A percentile compares a stretch with the other conserved stretches of the same genome.
Conservation (phyloP, 2,888 invertebrate species). For the Drosophila paucipuncta region DNA sequence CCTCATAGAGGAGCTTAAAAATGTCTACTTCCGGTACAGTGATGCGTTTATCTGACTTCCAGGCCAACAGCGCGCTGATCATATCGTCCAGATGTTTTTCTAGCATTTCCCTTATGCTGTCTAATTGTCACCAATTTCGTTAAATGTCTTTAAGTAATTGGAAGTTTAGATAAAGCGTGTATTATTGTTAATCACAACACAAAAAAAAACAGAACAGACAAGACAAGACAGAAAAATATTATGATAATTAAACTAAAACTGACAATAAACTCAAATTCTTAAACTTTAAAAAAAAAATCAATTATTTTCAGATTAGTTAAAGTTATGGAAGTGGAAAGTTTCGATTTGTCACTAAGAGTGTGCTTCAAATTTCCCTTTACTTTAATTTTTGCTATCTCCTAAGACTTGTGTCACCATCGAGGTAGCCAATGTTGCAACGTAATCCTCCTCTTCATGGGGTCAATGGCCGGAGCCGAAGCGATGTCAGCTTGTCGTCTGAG, state of each 20-base stretch:
- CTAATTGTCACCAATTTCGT: neutral
- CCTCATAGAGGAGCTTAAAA: slow-evolving; percentile 97
- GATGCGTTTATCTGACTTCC: slow-evolving; percentile 23
- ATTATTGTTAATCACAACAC: neutral
- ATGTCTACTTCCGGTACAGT: slow-evolving; percentile 86
- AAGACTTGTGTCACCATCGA: slow-evolving; percentile 38
- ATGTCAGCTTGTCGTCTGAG: slow-evolving; percentile 38
- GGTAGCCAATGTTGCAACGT: slow-evolving; percentile 28
- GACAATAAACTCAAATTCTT: slow-evolving; percentile 2
- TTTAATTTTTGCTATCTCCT: slow-evolving; percentile 18
- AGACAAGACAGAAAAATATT: neutral
- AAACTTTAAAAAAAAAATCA: neutral
- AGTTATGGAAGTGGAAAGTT: neutral
- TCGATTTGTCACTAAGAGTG: neutral
- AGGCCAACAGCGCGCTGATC: slow-evolving; percentile 22
- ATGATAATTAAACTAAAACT: neutral
- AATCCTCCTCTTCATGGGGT: slow-evolving; percentile 26
- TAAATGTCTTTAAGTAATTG: neutral
- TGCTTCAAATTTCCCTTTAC: slow-evolving; percentile 12
- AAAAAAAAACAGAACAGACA: neutral
- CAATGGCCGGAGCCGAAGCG: slow-evolving; percentile 8
- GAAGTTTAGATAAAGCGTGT: neutral
- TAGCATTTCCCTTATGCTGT: slow-evolving; percentile 18
- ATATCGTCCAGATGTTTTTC: slow-evolving; percentile 34
- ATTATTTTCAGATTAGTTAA: neutral